Base-by-base conservation (phyloP, 2,888 invertebrate genomes). In the Drosophila quinaria region DNA sequence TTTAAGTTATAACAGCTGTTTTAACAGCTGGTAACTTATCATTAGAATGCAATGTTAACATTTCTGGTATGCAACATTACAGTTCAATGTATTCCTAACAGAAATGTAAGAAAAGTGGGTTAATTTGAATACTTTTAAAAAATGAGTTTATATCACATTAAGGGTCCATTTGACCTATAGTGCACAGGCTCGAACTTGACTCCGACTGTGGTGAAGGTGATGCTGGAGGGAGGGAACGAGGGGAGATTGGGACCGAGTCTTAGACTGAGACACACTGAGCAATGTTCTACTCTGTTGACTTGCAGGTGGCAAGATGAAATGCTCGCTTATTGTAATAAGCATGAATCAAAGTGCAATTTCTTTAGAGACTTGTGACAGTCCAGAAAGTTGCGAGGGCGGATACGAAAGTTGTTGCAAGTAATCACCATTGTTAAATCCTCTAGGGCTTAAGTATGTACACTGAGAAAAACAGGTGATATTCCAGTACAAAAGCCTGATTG, bases 301-400 rank as follows among this genome's bases (percentile, higher is more conserved):
- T 64, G 88, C 80, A 86, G 86, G 74, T 85, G 88, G 70, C 82
- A 76, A 66, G 39, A 39, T 61, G 42, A 61, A 63, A 62, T 35
- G 62, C 62, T 64, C 54, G 71, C 86, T 82, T 74, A 71, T 82
- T 82, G 86, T 82, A 86, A 83, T 86, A 88, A 86, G 79, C 71
- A 87, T 46, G 60, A 86, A 80, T 81, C 82, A 87, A 79, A 85
- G 79, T 76, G 85, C 80, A 82, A 83, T 85, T 85, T 79, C 82
- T 83, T 85, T 81, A 64, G 67, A 85, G 77, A 70, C 66, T 67
- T 69, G 11, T 62, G 54, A 41, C 70, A 56, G 60, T 29, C 52
- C 70, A 70, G 46, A 69, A n/a, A 25, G 11, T 5, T 17, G 10
- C 46, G 75, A 78, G 87, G 81, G 87, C 22, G 29, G 59, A 13